phyloP scores from a whole-genome alignment of 2,113 vertebrate genomes.

The Sinocyclocheilus anshuiensis region DNA sequence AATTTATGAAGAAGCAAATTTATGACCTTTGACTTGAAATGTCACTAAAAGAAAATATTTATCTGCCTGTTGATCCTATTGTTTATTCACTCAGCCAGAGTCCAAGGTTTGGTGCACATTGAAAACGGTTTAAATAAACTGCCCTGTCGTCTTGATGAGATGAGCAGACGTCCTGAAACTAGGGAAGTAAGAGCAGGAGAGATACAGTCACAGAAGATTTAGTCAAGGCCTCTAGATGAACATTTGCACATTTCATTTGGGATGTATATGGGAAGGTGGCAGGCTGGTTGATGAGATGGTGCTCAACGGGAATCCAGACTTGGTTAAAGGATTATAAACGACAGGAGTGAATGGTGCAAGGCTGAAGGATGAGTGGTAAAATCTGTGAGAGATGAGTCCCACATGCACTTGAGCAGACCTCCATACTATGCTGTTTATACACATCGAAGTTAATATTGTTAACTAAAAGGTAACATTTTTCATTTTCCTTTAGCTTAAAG shows the following conservation, averaged over 20 bases:
- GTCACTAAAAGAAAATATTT: not conserved
- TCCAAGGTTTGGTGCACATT: not conserved
- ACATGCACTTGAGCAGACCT: slow-evolving; percentile 45
- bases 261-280: not conserved
- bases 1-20: not conserved
- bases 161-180: slow-evolving; percentile 62
- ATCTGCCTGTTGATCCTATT: not conserved
- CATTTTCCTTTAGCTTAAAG: not conserved
- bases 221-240: slow-evolving; percentile 33
- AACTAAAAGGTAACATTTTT: not conserved
- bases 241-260: not conserved
- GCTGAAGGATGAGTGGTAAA: slow-evolving; percentile 57
- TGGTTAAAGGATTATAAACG: slow-evolving; percentile 63
- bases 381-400: slow-evolving; percentile 65
- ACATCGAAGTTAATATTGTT: too few relatives aligned
- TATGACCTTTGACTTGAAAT: slow-evolving; percentile 13
- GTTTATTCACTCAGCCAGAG: slow-evolving; percentile 9
- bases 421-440: not conserved
- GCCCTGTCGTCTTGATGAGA: slow-evolving; percentile 64
- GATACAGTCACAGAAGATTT: slow-evolving; percentile 19
- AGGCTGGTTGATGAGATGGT: not conserved
- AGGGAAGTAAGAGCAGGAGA: not conserved
- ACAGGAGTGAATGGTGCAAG: slow-evolving; percentile 55
- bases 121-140: not conserved
- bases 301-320: slow-evolving; percentile 41